Evolutionary conservation across 2,888 invertebrate species (phyloP).

Genomic region (Zelleria hepariella): DNA sequence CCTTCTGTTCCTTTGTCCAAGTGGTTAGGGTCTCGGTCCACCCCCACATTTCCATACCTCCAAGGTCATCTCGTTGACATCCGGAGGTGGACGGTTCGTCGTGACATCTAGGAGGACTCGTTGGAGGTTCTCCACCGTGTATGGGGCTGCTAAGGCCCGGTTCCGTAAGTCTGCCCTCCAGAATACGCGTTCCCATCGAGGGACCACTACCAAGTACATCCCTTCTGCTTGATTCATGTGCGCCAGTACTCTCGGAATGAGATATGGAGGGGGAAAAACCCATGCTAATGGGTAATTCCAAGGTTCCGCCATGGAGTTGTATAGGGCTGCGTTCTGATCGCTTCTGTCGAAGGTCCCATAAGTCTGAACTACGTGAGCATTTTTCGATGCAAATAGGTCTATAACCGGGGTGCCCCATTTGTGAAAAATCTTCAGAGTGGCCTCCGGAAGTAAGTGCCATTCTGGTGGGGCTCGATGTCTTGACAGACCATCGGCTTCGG

Average conservation of each 20-base stretch:
- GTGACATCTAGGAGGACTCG: background rate
- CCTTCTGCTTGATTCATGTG: slow-evolving; percentile 11
- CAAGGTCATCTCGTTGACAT: background rate
- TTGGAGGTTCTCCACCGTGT: background rate
- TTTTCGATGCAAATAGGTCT: slow-evolving; percentile 10
- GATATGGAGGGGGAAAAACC: slow-evolving; percentile 12
- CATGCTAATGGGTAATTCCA: slow-evolving; percentile 10
- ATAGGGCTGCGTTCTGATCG: slow-evolving; percentile 6
- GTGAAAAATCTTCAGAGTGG: slow-evolving; percentile 10
- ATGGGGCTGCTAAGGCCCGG: background rate
- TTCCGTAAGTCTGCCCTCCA: background rate
- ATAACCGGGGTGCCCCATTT: slow-evolving; percentile 9
- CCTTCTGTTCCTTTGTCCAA: background rate
- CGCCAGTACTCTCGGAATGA: slow-evolving; percentile 10
- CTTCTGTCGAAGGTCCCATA: slow-evolving; percentile 9
- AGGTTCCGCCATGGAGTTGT: slow-evolving; percentile 8
- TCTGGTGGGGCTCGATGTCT: slow-evolving; percentile 4
- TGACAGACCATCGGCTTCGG: slow-evolving; percentile 18
- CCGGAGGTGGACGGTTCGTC: background rate
- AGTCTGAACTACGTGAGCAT: slow-evolving; percentile 7
- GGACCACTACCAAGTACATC: slow-evolving; percentile 2
- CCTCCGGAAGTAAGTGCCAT: slow-evolving; percentile 8
- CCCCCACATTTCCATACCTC: slow-evolving; percentile 4
- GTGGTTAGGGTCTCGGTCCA: background rate
- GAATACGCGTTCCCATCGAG: background rate